Conservation (phyloP, 2,888 invertebrate genomes). For the Cyclophora punctaria region DNA sequence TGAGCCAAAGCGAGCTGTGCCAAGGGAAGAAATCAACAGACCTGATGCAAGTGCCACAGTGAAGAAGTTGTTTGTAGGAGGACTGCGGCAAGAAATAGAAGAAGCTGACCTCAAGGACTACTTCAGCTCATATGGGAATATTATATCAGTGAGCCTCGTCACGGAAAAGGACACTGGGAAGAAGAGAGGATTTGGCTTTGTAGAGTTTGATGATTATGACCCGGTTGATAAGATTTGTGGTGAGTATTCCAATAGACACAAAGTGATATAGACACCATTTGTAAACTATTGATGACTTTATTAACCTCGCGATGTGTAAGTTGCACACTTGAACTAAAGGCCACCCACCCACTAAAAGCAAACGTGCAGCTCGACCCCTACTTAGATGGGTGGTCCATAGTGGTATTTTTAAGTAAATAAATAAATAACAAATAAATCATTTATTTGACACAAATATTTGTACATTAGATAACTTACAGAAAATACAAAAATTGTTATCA, state of each 20-base stretch:
- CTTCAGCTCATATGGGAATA: slow-evolving; percentile 86
- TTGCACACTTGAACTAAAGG: no score
- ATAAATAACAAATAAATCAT: no score
- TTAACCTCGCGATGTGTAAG: no score
- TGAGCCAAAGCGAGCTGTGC: slow-evolving; percentile 97
- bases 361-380: no score
- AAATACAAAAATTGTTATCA: no score
- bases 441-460: no score
- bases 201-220: slow-evolving; percentile 98
- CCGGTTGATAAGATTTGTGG: slow-evolving; percentile 96
- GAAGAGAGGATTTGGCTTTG: slow-evolving; percentile 96
- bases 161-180: slow-evolving; percentile 95
- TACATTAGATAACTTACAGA: no score
- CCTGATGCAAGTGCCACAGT: slow-evolving; percentile 96
- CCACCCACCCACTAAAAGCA: no score
- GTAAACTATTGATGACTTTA: no score
- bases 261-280: no score
- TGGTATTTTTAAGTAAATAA: no score
- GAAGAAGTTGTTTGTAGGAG: slow-evolving; percentile 96
- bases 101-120: slow-evolving; percentile 91
- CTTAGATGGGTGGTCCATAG: no score
- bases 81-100: slow-evolving; percentile 92
- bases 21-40: slow-evolving; percentile 91
- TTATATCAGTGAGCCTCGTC: slow-evolving; percentile 89
- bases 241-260: slow-evolving; percentile 62